These are phyloP conservation scores for Campoletis sonorensis DNA, from an alignment of 1,140 invertebrate genomes.

Conservation along the genomic window DNA sequence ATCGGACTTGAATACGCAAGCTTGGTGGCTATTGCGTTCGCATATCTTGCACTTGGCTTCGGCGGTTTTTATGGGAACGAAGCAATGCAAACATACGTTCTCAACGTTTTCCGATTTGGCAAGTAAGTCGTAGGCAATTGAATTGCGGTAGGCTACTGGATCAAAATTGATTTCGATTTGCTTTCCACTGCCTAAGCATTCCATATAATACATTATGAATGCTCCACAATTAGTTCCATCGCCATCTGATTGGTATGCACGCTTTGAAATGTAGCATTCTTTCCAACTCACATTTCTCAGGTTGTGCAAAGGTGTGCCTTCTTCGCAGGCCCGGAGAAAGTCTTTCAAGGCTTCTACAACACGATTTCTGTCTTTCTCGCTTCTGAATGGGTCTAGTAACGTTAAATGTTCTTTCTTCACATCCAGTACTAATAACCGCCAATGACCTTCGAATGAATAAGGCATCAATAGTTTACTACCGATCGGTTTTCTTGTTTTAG, in stretches of 20 bases:
- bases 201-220: slow-evolving; percentile 2
- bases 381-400: too few species aligned
- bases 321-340: too few species aligned
- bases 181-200: neutral
- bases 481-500: too few species aligned
- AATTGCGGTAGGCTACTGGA: neutral
- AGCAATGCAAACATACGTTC: neutral
- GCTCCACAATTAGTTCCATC: neutral
- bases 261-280: neutral
- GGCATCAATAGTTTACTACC: too few species aligned
- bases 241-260: neutral
- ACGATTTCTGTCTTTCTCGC: too few species aligned
- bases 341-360: too few species aligned
- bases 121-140: neutral
- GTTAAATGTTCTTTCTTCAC: too few species aligned
- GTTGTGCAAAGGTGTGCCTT: too few species aligned
- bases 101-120: neutral
- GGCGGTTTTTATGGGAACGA: neutral
- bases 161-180: neutral
- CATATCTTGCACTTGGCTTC: neutral
- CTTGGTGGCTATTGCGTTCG: neutral
- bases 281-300: too few species aligned
- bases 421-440: too few species aligned
- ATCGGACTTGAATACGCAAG: neutral
- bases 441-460: too few species aligned